A percentile compares a stretch with the other conserved stretches of the same genome.
phyloP scores from a whole-genome alignment of 2,113 vertebrate species.

The Zosterops pallidus region DNA sequence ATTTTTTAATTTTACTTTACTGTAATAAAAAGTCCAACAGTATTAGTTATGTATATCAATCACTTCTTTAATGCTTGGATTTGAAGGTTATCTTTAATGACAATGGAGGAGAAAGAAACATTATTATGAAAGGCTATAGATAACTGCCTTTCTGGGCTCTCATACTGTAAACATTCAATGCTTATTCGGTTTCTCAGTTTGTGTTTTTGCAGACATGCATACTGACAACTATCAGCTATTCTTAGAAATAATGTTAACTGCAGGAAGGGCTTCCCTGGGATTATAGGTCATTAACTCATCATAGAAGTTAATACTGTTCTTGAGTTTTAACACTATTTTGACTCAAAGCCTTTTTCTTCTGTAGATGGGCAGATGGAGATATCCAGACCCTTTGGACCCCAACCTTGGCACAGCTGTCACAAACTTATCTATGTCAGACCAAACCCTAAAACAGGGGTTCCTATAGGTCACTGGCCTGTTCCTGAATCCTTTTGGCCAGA shows the following conservation, averaged over 20 bases:
- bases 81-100: neutral
- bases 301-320: neutral
- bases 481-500: constrained; percentile 98
- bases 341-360: constrained; percentile 30
- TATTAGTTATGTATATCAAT: neutral
- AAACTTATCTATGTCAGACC: constrained; percentile 97
- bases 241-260: neutral
- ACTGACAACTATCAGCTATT: neutral
- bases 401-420: constrained; percentile 95
- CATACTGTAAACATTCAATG: neutral
- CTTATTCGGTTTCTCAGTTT: neutral
- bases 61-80: neutral
- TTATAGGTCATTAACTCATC: neutral
- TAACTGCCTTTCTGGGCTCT: neutral
- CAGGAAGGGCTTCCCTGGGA: neutral
- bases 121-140: neutral
- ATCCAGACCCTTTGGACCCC: constrained; percentile 79
- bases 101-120: neutral
- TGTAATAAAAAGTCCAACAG: neutral
- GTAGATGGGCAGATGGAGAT: constrained; percentile 84
- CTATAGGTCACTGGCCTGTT: constrained; percentile 96
- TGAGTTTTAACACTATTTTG: neutral
- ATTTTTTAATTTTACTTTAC: neutral
- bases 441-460: constrained; percentile 96
- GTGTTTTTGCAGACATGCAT: neutral